These are phyloP conservation scores for Ceratina australensis DNA, from an alignment of 1,140 invertebrate genomes.

Conservation along the genomic window DNA sequence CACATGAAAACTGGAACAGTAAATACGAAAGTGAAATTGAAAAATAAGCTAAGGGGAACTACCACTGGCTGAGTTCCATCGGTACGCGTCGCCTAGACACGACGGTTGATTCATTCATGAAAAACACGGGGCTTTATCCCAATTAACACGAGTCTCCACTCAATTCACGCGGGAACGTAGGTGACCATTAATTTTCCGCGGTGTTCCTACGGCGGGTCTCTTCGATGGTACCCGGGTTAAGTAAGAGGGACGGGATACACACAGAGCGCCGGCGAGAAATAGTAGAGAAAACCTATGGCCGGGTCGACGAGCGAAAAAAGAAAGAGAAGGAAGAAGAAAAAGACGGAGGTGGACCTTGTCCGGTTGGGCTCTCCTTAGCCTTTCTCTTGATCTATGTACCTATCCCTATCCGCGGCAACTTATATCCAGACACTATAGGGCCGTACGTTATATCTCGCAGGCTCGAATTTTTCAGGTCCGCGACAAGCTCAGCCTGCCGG, in stretches of 20 bases:
- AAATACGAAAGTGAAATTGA: too few species aligned
- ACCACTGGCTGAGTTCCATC: conserved; percentile 27
- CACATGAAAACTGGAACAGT: background rate
- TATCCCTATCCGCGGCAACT: conserved; percentile 58
- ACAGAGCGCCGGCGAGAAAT: too few species aligned
- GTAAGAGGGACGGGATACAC: too few species aligned
- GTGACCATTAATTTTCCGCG: conserved; percentile 62
- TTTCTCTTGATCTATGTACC: conserved; percentile 63
- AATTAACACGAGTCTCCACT: conserved; percentile 72
- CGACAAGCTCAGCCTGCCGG: conserved; percentile 37
- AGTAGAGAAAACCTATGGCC: background rate
- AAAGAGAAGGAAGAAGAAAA: background rate
- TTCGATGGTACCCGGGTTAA: conserved; percentile 25
- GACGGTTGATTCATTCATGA: conserved; percentile 69
- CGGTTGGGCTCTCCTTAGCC: conserved; percentile 40
- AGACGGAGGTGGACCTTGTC: conserved; percentile 34
- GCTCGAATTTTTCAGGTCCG: conserved; percentile 46
- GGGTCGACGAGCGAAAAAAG: background rate
- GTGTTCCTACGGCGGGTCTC: conserved; percentile 24
- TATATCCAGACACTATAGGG: conserved; percentile 51
- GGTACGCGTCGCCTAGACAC: conserved; percentile 52
- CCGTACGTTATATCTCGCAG: conserved; percentile 51
- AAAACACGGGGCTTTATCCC: conserved; percentile 69
- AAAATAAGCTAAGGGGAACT: background rate
- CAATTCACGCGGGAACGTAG: conserved; percentile 54